Conservation (phyloP, 2,888 invertebrate genomes). For the Clanis bilineata region DNA sequence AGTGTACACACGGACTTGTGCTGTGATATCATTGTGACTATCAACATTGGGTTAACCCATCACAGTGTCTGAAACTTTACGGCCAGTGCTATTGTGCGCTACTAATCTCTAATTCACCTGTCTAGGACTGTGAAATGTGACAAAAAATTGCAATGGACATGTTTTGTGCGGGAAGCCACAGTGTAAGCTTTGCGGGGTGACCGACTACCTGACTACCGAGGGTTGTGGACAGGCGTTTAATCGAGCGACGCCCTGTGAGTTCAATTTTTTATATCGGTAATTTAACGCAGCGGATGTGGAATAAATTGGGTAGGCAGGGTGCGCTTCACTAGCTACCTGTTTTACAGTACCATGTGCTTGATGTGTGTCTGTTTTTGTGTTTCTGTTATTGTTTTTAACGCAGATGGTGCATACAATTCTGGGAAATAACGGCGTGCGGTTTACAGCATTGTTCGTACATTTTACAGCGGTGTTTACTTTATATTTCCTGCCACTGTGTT, state of each 20-base stretch:
- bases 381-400: conserved; percentile 54
- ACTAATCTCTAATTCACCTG: conserved; percentile 77
- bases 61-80: conserved; percentile 70
- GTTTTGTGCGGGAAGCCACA: conserved; percentile 58
- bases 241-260: conserved; percentile 76
- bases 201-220: conserved; percentile 74
- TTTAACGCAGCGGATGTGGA: conserved; percentile 79
- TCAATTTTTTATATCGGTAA: conserved; percentile 67
- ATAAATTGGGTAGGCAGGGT: conserved; percentile 80
- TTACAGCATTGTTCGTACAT: conserved; percentile 60
- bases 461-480: conserved; percentile 56
- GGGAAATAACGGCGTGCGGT: conserved; percentile 65
- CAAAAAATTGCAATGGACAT: conserved; percentile 77
- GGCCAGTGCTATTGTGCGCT: conserved; percentile 74
- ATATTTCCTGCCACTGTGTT: conserved; percentile 71
- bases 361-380: conserved; percentile 42
- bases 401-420: conserved; percentile 63
- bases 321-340: conserved; percentile 76
- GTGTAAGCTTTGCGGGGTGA: conserved; percentile 75
- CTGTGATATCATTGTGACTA: conserved; percentile 29
- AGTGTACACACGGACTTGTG: conserved; percentile 53
- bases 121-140: conserved; percentile 78
- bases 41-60: conserved; percentile 25
- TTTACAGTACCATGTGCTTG: conserved; percentile 64
- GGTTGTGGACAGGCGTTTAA: conserved; percentile 61